Conservation (phyloP, 2,797 vertebrate species). For the Mustela erminea region DNA sequence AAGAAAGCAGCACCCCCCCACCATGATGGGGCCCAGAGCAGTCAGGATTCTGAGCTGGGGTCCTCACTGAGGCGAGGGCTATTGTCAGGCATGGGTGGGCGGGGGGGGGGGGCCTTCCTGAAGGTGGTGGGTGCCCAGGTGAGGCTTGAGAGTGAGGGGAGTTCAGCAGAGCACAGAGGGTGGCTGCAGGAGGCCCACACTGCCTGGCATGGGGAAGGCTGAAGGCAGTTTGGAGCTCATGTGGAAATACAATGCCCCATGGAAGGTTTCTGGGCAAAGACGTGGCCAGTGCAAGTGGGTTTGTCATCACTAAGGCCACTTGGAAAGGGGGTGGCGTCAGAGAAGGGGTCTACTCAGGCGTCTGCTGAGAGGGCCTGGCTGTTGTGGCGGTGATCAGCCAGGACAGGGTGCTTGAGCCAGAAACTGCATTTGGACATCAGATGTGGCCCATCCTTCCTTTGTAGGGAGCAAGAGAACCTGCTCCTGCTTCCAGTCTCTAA, state of each 20-base stretch:
- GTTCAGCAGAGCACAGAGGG: not conserved
- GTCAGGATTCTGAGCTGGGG: not conserved
- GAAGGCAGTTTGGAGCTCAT: not conserved
- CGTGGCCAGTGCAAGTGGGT: not conserved
- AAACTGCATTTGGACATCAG: not conserved
- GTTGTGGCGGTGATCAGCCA: not conserved
- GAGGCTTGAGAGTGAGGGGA: not conserved
- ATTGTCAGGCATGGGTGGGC: not conserved
- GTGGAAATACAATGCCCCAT: not conserved
- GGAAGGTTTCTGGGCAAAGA: constrained; percentile 30
- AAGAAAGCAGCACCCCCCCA: not conserved
- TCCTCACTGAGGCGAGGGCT: not conserved
- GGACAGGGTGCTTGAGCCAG: not conserved
- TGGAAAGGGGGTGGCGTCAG: not conserved
- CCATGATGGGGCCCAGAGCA: not conserved
- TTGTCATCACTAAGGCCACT: not conserved
- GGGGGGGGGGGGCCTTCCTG: not conserved
- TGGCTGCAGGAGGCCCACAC: not conserved
- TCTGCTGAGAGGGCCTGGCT: not conserved
- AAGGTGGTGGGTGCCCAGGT: not conserved
- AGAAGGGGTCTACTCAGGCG: not conserved
- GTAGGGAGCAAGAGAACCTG: not conserved
- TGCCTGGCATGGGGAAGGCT: no score
- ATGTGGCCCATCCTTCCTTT: not conserved
- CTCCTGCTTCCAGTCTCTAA: not conserved